Evolutionary conservation across 2,113 vertebrate species (phyloP).

Genomic region (Albula goreensis): DNA sequence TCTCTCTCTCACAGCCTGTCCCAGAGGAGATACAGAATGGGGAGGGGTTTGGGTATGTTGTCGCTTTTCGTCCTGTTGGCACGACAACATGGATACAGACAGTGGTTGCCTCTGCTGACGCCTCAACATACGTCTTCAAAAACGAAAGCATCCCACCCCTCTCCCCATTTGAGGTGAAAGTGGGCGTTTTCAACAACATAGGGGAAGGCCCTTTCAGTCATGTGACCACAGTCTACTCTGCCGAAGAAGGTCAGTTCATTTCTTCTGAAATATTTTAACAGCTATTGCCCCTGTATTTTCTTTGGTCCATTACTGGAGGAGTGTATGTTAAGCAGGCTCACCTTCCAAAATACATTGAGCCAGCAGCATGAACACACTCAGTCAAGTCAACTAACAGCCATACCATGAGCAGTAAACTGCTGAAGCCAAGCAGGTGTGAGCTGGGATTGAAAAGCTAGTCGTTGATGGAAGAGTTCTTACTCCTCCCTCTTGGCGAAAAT

Average conservation of each 20-base stretch:
- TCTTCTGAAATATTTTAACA: not conserved
- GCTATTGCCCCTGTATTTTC: too few species aligned
- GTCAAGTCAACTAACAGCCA: too few species aligned
- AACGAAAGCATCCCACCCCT: conserved; percentile 79
- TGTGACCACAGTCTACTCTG: conserved; percentile 71
- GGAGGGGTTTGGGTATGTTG: conserved; percentile 82
- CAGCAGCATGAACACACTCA: too few species aligned
- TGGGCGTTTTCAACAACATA: conserved; percentile 81
- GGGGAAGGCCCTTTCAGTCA: conserved; percentile 80
- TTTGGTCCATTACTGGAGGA: too few species aligned
- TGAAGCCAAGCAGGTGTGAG: too few species aligned
- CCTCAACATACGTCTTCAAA: conserved; percentile 77
- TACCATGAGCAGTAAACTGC: too few species aligned
- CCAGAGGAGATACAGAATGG: conserved; percentile 85
- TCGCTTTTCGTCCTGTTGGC: conserved; percentile 78
- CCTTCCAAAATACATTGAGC: too few species aligned
- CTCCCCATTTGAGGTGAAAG: conserved; percentile 83
- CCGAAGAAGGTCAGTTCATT: conserved; percentile 77
- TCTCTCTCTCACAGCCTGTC: conserved; percentile 69
- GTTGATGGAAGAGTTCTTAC: too few species aligned
- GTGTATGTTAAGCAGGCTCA: too few species aligned
- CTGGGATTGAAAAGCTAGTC: too few species aligned
- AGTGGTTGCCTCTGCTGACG: conserved; percentile 74
- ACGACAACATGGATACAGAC: conserved; percentile 78
- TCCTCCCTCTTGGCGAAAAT: too few species aligned